These are phyloP conservation scores for Penaeus chinensis DNA, from an alignment of 1,140 invertebrate species.

Conservation along the genomic window DNA sequence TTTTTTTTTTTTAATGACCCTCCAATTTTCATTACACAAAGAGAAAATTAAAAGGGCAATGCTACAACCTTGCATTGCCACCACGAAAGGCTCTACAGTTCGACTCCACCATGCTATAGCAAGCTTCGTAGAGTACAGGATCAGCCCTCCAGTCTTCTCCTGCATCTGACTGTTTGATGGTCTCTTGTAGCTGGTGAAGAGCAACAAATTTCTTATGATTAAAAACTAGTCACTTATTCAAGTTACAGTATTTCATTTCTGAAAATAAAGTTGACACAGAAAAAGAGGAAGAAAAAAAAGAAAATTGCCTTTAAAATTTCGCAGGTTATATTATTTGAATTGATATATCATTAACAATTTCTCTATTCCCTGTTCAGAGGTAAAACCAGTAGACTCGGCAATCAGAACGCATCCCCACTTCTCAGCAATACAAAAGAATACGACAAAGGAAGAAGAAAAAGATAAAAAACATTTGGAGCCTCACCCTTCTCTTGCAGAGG, in stretches of 20 bases:
- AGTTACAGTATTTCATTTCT: no score
- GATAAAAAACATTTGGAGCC: background rate
- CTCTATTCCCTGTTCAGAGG: no score
- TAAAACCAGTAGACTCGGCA: no score
- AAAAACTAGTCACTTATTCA: no score
- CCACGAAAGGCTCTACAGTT: constrained; percentile 65
- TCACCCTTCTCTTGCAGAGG: constrained; percentile 65
- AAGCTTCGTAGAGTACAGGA: constrained; percentile 86
- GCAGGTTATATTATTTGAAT: no score
- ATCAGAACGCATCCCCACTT: no score
- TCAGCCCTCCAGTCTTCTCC: constrained; percentile 93
- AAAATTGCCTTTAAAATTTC: no score
- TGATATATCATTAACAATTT: no score
- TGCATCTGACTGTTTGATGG: constrained; percentile 84
- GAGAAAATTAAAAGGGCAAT: background rate
- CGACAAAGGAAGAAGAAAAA: no score
- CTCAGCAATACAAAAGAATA: no score
- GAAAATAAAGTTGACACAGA: no score
- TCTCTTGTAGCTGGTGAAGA: constrained; percentile 76
- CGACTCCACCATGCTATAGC: constrained; percentile 82
- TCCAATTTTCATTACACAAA: background rate
- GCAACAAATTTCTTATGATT: background rate
- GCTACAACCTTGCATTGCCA: constrained; percentile 64
- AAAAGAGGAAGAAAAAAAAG: no score
- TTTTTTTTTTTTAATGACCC: background rate